Conservation (phyloP, 2,797 vertebrate species). For the Anguilla megastoma region DNA sequence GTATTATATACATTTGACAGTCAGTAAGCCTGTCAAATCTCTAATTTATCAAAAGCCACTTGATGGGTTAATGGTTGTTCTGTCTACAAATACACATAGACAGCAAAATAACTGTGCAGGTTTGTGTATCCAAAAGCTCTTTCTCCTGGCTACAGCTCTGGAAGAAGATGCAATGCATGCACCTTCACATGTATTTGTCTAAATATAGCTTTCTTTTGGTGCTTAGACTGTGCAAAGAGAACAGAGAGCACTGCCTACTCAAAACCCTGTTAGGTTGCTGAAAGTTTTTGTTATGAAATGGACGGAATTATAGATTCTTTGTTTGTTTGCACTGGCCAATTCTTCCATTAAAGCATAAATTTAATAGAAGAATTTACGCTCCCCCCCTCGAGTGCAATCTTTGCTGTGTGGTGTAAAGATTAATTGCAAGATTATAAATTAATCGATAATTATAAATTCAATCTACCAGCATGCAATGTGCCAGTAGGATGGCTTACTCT, state of each 20-base stretch:
- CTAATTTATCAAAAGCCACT: background rate
- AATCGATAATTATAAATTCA: background rate
- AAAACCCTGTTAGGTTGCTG: background rate
- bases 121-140: background rate
- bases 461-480: background rate
- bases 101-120: background rate
- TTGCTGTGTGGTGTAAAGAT: background rate
- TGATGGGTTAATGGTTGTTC: background rate
- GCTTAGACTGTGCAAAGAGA: background rate
- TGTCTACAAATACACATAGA: background rate
- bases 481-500: background rate
- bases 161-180: background rate
- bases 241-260: background rate
- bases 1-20: too few relatives aligned
- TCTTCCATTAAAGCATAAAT: background rate
- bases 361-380: too few relatives aligned
- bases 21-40: background rate
- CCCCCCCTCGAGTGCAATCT: too few relatives aligned
- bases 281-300: background rate
- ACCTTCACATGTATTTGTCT: background rate
- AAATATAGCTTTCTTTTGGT: background rate
- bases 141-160: background rate
- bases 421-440: background rate
- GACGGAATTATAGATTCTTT: background rate
- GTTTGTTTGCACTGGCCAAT: background rate